Evolutionary conservation across 2,797 vertebrate species (phyloP).

Genomic region (Chloroceryle amazona): DNA sequence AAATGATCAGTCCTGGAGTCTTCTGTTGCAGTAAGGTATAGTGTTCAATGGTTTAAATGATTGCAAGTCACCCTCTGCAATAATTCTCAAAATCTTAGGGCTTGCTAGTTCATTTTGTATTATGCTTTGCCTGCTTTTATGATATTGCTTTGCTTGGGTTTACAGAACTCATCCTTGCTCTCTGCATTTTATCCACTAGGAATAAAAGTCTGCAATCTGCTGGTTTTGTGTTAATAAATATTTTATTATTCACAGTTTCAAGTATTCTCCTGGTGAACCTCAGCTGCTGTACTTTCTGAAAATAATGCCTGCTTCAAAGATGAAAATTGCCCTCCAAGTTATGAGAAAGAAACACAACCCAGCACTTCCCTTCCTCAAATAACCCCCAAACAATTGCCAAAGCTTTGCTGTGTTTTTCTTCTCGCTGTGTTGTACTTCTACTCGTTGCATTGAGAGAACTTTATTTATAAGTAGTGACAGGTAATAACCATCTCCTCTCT

Average conservation of each 20-base stretch:
- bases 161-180: neutral
- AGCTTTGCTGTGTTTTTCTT: fast-evolving
- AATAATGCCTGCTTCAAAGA: neutral
- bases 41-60: neutral
- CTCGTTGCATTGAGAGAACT: fast-evolving
- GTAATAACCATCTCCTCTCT: neutral
- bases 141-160: neutral
- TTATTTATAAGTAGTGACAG: neutral
- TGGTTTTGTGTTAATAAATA: neutral
- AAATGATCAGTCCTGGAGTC: neutral
- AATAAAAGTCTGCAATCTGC: slow-evolving; percentile 11
- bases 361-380: neutral
- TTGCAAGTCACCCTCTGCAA: neutral
- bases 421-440: neutral
- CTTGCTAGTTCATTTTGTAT: neutral
- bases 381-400: neutral
- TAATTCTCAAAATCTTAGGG: neutral
- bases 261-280: neutral
- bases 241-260: neutral
- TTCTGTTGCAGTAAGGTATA: neutral
- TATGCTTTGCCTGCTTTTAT: neutral
- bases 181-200: neutral
- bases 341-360: neutral
- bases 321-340: neutral
- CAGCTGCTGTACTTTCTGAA: neutral